Conservation (phyloP, 1,140 invertebrate genomes). For the Orchesella cincta region DNA sequence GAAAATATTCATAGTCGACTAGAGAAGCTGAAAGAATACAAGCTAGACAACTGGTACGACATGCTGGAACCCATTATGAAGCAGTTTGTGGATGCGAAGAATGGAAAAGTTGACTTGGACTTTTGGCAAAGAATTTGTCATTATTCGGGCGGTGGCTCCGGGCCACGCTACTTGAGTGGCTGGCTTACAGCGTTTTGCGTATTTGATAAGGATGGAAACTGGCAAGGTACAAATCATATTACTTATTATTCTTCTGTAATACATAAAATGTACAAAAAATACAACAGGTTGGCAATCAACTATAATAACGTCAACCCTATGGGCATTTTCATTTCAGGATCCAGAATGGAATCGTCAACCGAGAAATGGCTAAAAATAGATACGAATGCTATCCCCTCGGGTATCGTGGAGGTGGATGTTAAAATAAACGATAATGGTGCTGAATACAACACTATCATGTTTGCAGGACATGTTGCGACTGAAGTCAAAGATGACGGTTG, state of each 20-base stretch:
- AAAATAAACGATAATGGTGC: no score
- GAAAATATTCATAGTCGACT: constrained; percentile 32
- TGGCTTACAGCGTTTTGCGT: constrained; percentile 23
- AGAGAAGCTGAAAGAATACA: constrained; percentile 32
- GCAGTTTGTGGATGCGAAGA: constrained; percentile 37
- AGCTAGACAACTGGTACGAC: constrained; percentile 19
- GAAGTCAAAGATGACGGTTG: not conserved
- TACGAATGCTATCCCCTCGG: not conserved
- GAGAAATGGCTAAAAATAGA: not conserved
- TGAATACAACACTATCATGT: no score
- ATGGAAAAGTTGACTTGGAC: constrained; percentile 35
- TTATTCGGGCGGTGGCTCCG: not conserved
- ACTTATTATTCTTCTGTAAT: not conserved
- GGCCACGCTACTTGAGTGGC: not conserved
- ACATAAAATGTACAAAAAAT: not conserved
- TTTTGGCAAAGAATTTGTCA: not conserved
- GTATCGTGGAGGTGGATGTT: no score
- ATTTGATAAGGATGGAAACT: constrained; percentile 13
- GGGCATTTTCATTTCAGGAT: not conserved
- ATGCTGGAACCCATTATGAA: constrained; percentile 37
- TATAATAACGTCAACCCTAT: not conserved
- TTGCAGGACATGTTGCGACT: no score
- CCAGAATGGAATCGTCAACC: not conserved
- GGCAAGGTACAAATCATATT: not conserved
- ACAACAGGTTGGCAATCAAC: not conserved